These are phyloP conservation scores for Micoletzkya japonica DNA, from an alignment of 2,888 invertebrate genomes.

Conservation along the genomic window DNA sequence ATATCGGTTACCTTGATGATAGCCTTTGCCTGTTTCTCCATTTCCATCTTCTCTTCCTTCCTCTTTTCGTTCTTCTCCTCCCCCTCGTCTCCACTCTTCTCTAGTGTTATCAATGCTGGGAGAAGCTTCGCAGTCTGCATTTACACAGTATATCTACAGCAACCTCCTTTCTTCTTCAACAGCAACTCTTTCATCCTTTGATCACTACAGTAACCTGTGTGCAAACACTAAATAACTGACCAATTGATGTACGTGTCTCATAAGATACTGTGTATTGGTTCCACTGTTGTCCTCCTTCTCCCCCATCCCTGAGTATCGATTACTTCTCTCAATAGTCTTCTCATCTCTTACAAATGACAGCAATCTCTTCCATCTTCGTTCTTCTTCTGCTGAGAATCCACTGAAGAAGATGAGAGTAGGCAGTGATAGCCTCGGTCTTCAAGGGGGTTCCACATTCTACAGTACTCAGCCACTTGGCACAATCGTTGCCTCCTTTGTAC, in stretches of 20 bases:
- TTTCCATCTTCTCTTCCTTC: conserved; percentile 12
- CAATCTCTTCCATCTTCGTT: conserved; percentile 24
- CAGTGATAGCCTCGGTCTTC: conserved; percentile 12
- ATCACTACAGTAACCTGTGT: too few species aligned
- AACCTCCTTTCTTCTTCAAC: too few species aligned
- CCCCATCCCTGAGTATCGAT: background rate
- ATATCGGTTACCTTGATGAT: conserved; percentile 11
- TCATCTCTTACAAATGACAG: conserved; percentile 11
- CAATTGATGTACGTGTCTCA: too few species aligned
- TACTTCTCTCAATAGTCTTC: background rate
- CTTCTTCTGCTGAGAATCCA: conserved; percentile 20
- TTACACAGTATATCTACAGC: too few species aligned
- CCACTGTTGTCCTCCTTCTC: too few species aligned
- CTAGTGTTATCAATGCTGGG: background rate
- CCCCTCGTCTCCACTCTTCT: conserved; percentile 1
- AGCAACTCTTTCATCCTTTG: too few species aligned
- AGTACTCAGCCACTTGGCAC: conserved; percentile 6
- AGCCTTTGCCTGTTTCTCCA: conserved; percentile 26
- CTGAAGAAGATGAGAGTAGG: conserved; percentile 18
- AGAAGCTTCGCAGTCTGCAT: too few species aligned
- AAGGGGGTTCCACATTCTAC: background rate
- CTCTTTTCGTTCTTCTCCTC: conserved; percentile 8
- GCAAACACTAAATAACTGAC: too few species aligned
- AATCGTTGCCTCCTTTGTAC: conserved; percentile 14
- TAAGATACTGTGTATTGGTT: too few species aligned